Evolutionary conservation across 2,113 vertebrate genomes (phyloP), one percentile per base, ranked within the genome.

Genomic region (Lycaon pictus): DNA sequence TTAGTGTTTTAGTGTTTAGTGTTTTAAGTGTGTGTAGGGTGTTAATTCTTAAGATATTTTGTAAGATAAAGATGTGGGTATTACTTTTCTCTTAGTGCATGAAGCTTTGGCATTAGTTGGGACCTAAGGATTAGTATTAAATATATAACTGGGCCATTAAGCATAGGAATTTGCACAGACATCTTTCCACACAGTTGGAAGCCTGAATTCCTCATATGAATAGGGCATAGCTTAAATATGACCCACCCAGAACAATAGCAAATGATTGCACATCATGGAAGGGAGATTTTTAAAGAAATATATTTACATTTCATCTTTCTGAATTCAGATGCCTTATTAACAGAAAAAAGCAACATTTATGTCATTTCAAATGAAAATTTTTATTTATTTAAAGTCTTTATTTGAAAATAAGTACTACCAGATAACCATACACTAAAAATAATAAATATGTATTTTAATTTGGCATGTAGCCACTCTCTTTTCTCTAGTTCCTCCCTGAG

Each of bases 401-500:
- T 77, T 95, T 96, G 23, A 86, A 93, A 93, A 12, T 79, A 90
- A 37, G 27, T 76, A 37, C 22, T 91, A 35, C 9, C 48, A 86
- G 7, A 62, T 95, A 88, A 76, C 84, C 37, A 51, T 12, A 60
- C 12, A 62, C 7, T 77, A 58, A 90, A 71, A 85, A 12, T 90
- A 77, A 76, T 74, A 48, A 94, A 27, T 77, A 32, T 71, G 2
- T 71, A 87, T 95, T 96, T 97, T 95, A 88, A 51, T 72, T 84
- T 93, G 7, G 0, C 43, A 35, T 53, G 3, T 48, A 80, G 6
- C 3, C 0, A 10, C 2, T 71, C 2, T n/a, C 4, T 1, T 88
- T 29, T 85, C 5, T 65, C 62, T 85, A 65, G n/a, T 80, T 81
- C 0, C 76, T 87, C 4, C 5, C 35, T 62, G 58, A 91, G 25